Percentiles rank a stretch among this genome's conserved stretches.
phyloP scores from a whole-genome alignment of 2,113 vertebrate genomes.

The Petroica traversi region DNA sequence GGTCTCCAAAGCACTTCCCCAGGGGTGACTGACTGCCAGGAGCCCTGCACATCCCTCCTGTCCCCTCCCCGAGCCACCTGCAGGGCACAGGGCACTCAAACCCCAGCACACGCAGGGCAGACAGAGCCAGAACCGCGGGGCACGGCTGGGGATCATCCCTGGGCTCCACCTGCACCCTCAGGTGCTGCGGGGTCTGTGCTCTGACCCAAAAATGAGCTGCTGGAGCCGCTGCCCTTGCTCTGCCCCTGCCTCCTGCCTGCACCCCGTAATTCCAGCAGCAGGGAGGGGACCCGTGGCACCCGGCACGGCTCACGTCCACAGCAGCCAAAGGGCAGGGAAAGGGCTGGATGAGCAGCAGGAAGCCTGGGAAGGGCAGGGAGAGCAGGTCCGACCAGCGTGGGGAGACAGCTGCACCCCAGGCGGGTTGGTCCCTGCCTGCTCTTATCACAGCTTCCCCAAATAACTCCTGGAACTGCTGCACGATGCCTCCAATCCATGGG shows the following conservation, averaged over 20 bases:
- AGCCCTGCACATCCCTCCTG: neutral
- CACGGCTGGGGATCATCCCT: accelerated
- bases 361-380: neutral
- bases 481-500: accelerated
- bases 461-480: accelerated
- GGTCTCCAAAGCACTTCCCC: neutral
- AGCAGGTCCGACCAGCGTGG: accelerated
- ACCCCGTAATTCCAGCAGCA: neutral
- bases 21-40: accelerated
- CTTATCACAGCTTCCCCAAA: neutral
- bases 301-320: neutral
- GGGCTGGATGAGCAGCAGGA: neutral
- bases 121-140: neutral
- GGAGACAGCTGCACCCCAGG: neutral
- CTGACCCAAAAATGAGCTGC: neutral
- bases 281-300: neutral
- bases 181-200: neutral
- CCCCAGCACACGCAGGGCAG: accelerated
- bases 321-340: neutral
- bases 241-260: accelerated
- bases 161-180: too few species aligned
- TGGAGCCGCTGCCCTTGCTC: neutral
- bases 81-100: accelerated
- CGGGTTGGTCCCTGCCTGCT: neutral
- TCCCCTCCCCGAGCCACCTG: neutral